phyloP scores from a whole-genome alignment of 1,140 invertebrate genomes.

The Lepeophtheirus salmonis region DNA sequence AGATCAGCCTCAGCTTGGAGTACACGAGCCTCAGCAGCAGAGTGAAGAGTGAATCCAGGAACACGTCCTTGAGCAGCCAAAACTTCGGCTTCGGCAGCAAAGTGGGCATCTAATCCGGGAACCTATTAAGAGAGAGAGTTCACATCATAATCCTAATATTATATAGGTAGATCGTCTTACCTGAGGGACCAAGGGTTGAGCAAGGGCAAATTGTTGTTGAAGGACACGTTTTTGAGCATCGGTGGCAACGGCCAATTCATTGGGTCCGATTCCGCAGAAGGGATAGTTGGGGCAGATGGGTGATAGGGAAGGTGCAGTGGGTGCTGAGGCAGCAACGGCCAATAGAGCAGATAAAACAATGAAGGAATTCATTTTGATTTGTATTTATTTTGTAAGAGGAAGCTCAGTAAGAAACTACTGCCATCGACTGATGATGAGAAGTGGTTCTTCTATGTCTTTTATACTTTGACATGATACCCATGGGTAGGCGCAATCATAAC shows the following conservation, averaged over 20 bases:
- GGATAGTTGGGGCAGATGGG: neutral
- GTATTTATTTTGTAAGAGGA: no score
- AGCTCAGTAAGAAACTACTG: neutral
- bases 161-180: neutral
- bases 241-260: neutral
- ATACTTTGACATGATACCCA: no score
- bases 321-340: slow-evolving; percentile 3
- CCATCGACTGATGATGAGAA: neutral
- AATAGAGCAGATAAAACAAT: slow-evolving; percentile 8
- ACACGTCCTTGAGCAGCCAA: slow-evolving; percentile 15
- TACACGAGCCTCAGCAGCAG: slow-evolving; percentile 8
- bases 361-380: neutral
- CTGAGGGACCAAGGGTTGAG: slow-evolving; percentile 12
- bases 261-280: neutral
- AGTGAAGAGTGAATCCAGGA: slow-evolving; percentile 12
- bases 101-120: slow-evolving; percentile 4
- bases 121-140: neutral
- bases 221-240: slow-evolving; percentile 2
- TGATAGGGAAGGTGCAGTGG: neutral
- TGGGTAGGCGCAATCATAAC: no score
- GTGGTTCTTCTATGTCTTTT: no score
- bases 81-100: slow-evolving; percentile 9
- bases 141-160: neutral
- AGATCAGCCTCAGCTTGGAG: slow-evolving; percentile 14
- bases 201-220: neutral